Evolutionary conservation across 2,113 vertebrate genomes (phyloP).

Genomic region (human): DNA sequence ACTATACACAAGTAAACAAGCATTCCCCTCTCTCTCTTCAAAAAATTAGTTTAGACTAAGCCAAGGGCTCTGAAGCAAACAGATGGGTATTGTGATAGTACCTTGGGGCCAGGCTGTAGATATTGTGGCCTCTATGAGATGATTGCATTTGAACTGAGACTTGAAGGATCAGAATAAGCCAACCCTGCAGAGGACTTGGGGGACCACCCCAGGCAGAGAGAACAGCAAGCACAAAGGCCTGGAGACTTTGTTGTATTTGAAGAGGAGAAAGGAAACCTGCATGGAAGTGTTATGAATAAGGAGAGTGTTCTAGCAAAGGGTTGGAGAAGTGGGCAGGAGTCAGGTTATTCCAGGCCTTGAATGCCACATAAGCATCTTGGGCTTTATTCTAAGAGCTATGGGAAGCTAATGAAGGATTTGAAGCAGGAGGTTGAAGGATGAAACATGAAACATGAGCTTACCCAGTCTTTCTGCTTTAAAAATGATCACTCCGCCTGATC

Average conservation of each 20-base stretch:
- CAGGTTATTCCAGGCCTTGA: neutral
- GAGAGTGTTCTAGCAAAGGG: neutral
- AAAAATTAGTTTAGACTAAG: neutral
- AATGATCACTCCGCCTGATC: neutral
- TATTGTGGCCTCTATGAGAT: neutral
- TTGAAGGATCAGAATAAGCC: neutral
- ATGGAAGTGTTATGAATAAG: neutral
- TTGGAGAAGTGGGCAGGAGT: neutral
- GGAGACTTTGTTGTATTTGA: neutral
- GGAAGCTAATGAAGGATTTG: neutral
- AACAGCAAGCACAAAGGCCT: neutral
- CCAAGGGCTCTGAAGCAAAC: neutral
- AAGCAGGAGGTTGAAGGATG: neutral
- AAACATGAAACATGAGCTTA: neutral
- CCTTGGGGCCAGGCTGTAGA: neutral
- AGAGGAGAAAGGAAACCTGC: neutral
- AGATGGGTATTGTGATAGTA: neutral
- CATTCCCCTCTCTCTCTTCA: neutral
- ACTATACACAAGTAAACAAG: neutral
- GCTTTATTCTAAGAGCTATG: neutral
- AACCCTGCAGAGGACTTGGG: neutral
- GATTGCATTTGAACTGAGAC: neutral
- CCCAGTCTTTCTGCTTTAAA: neutral
- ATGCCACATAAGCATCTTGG: neutral
- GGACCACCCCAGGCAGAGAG: neutral